Evolutionary conservation across 2,888 invertebrate species (phyloP), one percentile per base, ranked within the genome.

Genomic region (Dryococelus australis): DNA sequence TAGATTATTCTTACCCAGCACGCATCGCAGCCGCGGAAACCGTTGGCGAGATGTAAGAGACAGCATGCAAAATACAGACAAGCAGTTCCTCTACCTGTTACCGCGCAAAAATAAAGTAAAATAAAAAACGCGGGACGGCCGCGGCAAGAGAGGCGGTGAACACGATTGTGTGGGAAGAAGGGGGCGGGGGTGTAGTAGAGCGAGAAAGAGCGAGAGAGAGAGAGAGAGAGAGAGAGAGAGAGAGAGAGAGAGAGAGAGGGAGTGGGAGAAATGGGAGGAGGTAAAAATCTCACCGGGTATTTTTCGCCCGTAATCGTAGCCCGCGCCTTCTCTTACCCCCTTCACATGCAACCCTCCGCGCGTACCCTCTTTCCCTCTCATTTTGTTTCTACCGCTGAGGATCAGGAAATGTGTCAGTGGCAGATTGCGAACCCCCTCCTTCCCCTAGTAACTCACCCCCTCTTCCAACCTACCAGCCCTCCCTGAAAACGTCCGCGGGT

Each of bases 381-480:
- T 81, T 80, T 86, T 81, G 81, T 86, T 86, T 85, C 79, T 85
- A 78, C 92, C 90, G 43, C 47, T 87, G 91, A 90, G 92, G 92
- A 92, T 92, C 92, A 92, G 91, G 92, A 91, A 92, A 92, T 91
- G 91, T 92, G 92, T 92, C 92, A 92, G 90, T 90, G 89, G 89
- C 92, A 92, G 88, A 43, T 87, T 65, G 47, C 86, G 53, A 47
- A 78, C 84, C 65, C 86, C 65, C 86, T 43, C 84, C 53, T 27
- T 28, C 87, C 81, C 83, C 80, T 35, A 79, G 26, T 79, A 79
- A n/a, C 79, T 20, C n/a, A n/a, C 79, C 27, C 27, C 27, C 47
- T 16, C n/a, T 24, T 65, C 24, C 24, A 65, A n/a, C n/a, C 35
- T 79, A 1, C 35, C 2, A 35, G 35, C 86, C 81, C 79, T 28